Conservation (phyloP, 2,113 vertebrate genomes). For the Blennius ocellaris region DNA sequence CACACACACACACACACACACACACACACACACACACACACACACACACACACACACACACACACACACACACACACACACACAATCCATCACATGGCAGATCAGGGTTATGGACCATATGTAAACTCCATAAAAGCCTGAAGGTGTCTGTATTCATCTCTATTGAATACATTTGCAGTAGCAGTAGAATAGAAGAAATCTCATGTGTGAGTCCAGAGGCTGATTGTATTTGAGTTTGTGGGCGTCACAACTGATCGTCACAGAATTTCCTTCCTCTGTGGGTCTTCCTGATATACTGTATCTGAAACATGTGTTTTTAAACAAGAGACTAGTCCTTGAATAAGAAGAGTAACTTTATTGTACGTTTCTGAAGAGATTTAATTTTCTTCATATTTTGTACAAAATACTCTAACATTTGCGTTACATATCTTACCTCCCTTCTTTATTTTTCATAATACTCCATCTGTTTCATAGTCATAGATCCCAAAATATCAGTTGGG, state of each 20-base stretch:
- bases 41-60: conserved; percentile 1
- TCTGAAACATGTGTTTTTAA: too few species aligned
- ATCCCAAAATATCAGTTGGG: neutral
- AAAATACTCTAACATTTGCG: too few species aligned
- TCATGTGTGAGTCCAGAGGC: too few species aligned
- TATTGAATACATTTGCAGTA: neutral
- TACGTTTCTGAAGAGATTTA: too few species aligned
- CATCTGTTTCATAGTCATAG: too few species aligned
- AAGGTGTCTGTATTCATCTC: conserved; percentile 43
- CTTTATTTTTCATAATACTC: too few species aligned
- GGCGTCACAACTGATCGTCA: conserved; percentile 13
- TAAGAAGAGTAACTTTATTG: too few species aligned
- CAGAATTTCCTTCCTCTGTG: neutral
- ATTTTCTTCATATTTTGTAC: too few species aligned
- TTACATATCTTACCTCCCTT: too few species aligned
- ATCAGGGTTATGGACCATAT: conserved; percentile 28
- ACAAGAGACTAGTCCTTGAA: too few species aligned
- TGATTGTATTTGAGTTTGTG: conserved; percentile 3
- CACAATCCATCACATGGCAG: neutral
- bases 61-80: conserved; percentile 5
- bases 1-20: neutral
- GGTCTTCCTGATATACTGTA: conserved; percentile 2
- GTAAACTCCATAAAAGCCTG: conserved; percentile 44
- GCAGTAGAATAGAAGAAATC: neutral
- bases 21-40: neutral